Evolutionary conservation across 1,140 invertebrate species (phyloP), one percentile per base, ranked within the genome.

Genomic region (Uloborus diversus): DNA sequence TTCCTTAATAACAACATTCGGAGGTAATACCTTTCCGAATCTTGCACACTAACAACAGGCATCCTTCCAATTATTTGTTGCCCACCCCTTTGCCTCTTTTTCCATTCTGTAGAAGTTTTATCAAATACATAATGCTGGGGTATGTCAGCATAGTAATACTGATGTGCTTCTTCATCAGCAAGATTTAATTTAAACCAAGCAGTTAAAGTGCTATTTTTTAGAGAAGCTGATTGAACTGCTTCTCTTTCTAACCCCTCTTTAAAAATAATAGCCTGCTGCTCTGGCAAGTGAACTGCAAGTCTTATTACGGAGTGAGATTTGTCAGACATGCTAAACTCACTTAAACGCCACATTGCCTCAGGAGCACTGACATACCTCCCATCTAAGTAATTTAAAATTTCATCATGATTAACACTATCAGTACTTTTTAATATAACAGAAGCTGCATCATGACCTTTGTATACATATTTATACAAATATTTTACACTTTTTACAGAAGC

Each of bases 281-380:
- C 86, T 81, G 86, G 84, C n/a, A 90, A 79, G 86, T 89, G 88
- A 9, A 89, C 86, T 4, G 84, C 83, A 32, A 89, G 84, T 80
- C 86, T 85, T 30, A 84, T 30, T 78, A 89, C 84, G 35, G 85
- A 64, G 28, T 86, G 85, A 79, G 85, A 82, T 30, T 86, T 57
- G 82, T 89, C 85, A 82, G 89, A 86, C 76, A 85, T 80, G 73
- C 47, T 33, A 81, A 84, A 85, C 59, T 68, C 78, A 53, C 76
- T 64, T 20, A 85, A 17, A 14, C 83, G 59, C 56, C 61, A 83
- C 49, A 82, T 28, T 7, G 85, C 84, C 76, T 85, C 85, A 17
- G 66, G 64, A 32, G 84, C 13, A 42, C 81, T 62, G 4, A 84
- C 68, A 78, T 84, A 84, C 33, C 84, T 13, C 1, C n/a, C n/a